Base-by-base conservation (phyloP, 2,888 invertebrate species). In the Epistrophe grossulariae region DNA sequence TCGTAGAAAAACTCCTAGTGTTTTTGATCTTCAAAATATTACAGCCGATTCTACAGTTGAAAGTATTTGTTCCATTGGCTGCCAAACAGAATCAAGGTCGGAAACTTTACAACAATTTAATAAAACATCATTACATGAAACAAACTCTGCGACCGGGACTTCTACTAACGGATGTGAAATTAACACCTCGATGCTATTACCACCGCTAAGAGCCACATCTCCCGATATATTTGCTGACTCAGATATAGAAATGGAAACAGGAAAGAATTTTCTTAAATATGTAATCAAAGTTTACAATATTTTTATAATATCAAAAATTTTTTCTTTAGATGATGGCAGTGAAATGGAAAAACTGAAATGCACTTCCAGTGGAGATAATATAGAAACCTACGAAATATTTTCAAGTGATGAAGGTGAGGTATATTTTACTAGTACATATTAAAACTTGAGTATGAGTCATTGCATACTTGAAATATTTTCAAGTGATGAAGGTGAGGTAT, bases 181-280 rank as follows among this genome's bases (percentile, higher is more conserved):
- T 17, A 31, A 15, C 8, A 24, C 43, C 31, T 59, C 28, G 8
- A 28, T 38, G 3, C 17, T 28, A 8, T 31, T 50, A 0, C 70
- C 55, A 52, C 66, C 10, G n/a, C 76, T 77, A 0, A 89, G 92
- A 50, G 89, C 89, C 70, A 89, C 84, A 7, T 92, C 92, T 0
- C 93, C 92, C 3, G 93, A 93, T 89, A 89, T 92, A 52, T 92
- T 92, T 87, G 92, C 90, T 7, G 92, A 92, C 64, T 92, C 91
- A 4, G 93, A 92, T 84, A 88, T 88, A 40, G 91, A 92, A 59
- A 87, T 88, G 73, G 88, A 88, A 38, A 57, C 57, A 71, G 88
- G 81, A 48, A 24, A 24, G 24, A 35, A 35, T 17, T 9, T 11
- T 17, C 3, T 24, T 40, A 62, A 1, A 3, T 48, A 9, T 17